Percentiles rank a stretch among this genome's conserved stretches.
These are phyloP conservation scores for Gymnoscopelus braueri DNA, from an alignment of 2,797 vertebrate species.

Conservation along the genomic window DNA sequence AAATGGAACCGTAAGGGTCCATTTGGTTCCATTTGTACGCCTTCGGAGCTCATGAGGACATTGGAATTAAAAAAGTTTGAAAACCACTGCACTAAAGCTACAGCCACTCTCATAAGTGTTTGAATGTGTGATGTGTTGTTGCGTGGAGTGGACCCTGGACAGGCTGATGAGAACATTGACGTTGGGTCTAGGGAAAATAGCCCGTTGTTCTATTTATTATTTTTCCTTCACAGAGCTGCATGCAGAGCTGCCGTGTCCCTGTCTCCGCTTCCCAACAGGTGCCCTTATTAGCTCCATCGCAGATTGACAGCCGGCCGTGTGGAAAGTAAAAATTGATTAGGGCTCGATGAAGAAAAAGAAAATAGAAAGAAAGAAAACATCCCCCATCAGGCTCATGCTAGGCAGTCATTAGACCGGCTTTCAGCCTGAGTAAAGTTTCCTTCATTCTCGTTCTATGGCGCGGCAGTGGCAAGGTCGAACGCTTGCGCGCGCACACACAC, in stretches of 20 bases:
- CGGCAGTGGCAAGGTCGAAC: conserved; percentile 5
- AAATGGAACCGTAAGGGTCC: not conserved
- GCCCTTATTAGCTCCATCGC: conserved; percentile 13
- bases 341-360: conserved; percentile 23
- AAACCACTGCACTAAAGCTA: too few species aligned
- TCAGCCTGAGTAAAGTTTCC: conserved; percentile 24
- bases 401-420: conserved; percentile 12
- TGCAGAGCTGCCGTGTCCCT: too few species aligned
- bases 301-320: conserved; percentile 23
- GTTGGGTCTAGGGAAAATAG: too few species aligned
- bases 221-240: too few species aligned
- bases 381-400: conserved; percentile 8
- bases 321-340: conserved; percentile 39
- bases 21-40: too few species aligned
- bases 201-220: too few species aligned
- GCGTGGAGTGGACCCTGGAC: too few species aligned
- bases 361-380: not conserved
- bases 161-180: too few species aligned
- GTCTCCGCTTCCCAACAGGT: conserved; percentile 7
- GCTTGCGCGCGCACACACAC: not conserved
- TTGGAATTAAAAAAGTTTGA: too few species aligned
- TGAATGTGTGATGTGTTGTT: too few species aligned
- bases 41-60: too few species aligned
- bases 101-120: too few species aligned
- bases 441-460: conserved; percentile 3